Conservation (phyloP, 2,113 vertebrate genomes). For the Sakesphorus luctuosus region DNA sequence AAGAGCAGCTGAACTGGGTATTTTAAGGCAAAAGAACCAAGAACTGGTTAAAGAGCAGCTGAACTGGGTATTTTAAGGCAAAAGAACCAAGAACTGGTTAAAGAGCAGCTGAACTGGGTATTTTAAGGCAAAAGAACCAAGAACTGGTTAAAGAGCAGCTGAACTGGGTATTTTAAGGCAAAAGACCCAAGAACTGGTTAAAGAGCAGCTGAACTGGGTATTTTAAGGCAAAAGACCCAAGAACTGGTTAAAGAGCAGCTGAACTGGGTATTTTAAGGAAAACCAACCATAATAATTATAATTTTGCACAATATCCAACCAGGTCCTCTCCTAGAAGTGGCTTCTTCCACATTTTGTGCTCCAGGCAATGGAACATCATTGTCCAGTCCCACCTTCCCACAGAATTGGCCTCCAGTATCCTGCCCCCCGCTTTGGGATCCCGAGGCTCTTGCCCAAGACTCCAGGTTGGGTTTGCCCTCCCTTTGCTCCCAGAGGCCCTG, state of each 20-base stretch:
- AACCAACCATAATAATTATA: no score
- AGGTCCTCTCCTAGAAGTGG: neutral
- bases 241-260: neutral
- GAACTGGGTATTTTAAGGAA: neutral
- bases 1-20: neutral
- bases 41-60: neutral
- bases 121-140: neutral
- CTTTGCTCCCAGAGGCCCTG: neutral
- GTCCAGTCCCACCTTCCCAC: neutral
- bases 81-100: neutral
- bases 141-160: neutral
- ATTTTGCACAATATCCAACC: neutral
- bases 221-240: neutral
- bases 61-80: neutral
- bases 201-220: no score
- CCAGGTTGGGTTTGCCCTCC: neutral
- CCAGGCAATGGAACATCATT: neutral
- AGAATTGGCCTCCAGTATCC: neutral
- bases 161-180: no score
- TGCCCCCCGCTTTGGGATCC: neutral
- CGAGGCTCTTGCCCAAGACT: neutral
- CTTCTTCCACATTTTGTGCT: neutral
- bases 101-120: neutral
- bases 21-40: neutral
- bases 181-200: no score